Percentiles rank a stretch among this genome's conserved stretches.
These are phyloP conservation scores for Dichetophora obliterata DNA, from an alignment of 2,888 invertebrate species.

Conservation along the genomic window DNA sequence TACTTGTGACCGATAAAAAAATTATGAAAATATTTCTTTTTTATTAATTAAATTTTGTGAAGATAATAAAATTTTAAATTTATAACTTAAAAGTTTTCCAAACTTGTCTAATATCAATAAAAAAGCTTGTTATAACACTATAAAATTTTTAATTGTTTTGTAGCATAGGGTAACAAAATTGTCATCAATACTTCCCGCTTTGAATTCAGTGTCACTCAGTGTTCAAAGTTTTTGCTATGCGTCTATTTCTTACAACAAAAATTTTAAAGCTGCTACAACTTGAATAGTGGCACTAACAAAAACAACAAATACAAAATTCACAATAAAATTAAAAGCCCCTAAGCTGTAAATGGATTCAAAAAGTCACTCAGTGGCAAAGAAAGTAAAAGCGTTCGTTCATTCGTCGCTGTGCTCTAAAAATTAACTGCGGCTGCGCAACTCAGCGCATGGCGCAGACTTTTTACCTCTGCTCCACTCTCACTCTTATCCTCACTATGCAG, in stretches of 20 bases:
- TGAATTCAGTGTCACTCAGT: too few species aligned
- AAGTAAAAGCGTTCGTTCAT: constrained; percentile 28
- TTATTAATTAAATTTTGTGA: too few species aligned
- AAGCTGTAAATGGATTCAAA: background rate
- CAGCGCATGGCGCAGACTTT: background rate
- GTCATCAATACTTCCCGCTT: too few species aligned
- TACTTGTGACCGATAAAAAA: too few species aligned
- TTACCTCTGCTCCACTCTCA: background rate
- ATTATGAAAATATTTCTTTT: too few species aligned
- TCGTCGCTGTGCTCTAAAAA: constrained; percentile 31
- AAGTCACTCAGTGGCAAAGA: constrained; percentile 36
- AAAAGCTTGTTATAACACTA: too few species aligned
- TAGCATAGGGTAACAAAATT: too few species aligned
- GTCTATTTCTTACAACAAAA: background rate
- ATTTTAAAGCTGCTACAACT: background rate
- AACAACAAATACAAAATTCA: background rate
- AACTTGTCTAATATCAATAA: too few species aligned
- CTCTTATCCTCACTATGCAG: background rate
- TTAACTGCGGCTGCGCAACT: constrained; percentile 27
- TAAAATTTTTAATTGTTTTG: too few species aligned
- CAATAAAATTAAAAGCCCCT: background rate
- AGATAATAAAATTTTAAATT: too few species aligned
- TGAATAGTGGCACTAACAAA: background rate
- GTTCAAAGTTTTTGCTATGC: too few species aligned
- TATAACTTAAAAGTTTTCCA: too few species aligned